phyloP scores from a whole-genome alignment of 2,113 vertebrate genomes.

The Myotis yumanensis region DNA sequence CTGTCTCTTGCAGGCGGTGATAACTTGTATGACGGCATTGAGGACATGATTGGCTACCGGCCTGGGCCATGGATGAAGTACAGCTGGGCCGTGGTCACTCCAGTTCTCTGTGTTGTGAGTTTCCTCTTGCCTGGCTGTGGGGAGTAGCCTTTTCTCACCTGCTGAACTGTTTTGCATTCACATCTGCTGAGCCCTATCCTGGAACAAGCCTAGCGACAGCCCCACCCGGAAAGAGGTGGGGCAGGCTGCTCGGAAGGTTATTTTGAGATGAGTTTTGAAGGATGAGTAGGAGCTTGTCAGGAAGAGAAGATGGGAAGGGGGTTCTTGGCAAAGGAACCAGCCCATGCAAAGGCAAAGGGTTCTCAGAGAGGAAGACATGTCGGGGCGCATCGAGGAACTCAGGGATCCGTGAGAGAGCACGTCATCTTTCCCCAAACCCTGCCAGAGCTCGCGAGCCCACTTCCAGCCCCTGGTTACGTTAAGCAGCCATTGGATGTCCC shows the following conservation, averaged over 20 bases:
- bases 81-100: constrained; percentile 97
- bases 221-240: neutral
- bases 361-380: neutral
- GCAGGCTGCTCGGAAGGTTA: neutral
- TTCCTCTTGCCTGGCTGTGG: accelerated
- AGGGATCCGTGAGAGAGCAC: accelerated
- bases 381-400: neutral
- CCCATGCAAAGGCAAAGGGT: neutral
- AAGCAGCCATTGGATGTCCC: neutral
- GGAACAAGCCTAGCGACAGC: neutral
- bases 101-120: constrained; percentile 95
- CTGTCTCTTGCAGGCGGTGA: constrained; percentile 88
- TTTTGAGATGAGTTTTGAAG: neutral
- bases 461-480: neutral
- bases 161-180: accelerated
- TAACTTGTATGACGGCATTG: constrained; percentile 97
- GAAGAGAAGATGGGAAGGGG: neutral
- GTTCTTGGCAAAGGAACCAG: neutral
- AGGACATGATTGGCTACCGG: constrained; percentile 99
- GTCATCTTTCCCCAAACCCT: neutral
- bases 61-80: constrained; percentile 99
- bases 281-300: neutral
- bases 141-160: neutral
- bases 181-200: neutral
- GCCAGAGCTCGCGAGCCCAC: neutral